Base-by-base conservation (phyloP, 1,140 invertebrate species). In the Ceratoteleas bidentatus region DNA sequence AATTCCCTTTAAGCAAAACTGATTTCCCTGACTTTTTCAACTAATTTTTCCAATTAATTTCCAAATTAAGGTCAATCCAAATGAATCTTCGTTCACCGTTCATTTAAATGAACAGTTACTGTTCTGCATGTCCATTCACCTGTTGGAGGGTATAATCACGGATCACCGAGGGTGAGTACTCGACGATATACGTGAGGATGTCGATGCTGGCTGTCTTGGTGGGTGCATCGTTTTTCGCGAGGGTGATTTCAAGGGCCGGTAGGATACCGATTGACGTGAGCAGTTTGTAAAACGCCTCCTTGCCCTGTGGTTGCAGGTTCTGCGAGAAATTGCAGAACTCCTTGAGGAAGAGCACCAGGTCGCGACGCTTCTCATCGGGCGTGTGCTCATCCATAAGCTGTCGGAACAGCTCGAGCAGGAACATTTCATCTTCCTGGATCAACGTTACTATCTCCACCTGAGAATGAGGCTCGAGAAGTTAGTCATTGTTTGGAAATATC, bases 271-370 rank as follows among this genome's bases (percentile, higher is more conserved):
- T 93, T 85, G 95, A 95, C 72, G 98, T 97, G 80, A 99, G 93
- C 15, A 97, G 98, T 93, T 99, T 99, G 92, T 99, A 99, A 92
- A 99, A 99, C 43, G 95, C 94, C 91, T 99, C 99, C 91, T 99
- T 97, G 84, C 96, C 97, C 88, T 98, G 97, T 8, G 97, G 97
- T 88, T 99, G 98, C 81, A 99, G 92, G 90, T 98, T 99, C 93
- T 99, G 98, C 84, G 98, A 98, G 93, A 99, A 99, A 91, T 98
- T 98, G 93, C 98, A 99, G 92, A 99, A 99, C 92, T 99, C 99
- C 91, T 99, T 99, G 34, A 99, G 93, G 93, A 99, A 99, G 76
- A 99, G 92, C 60, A 99, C 97, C 77, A 99, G 94, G 92, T 99
- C 99, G 86, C 97, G 94, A 85, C 98, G 93, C 87, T 98, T 98